phyloP scores from a whole-genome alignment of 92 coral and sea anemone species.

The Montipora capitata region DNA sequence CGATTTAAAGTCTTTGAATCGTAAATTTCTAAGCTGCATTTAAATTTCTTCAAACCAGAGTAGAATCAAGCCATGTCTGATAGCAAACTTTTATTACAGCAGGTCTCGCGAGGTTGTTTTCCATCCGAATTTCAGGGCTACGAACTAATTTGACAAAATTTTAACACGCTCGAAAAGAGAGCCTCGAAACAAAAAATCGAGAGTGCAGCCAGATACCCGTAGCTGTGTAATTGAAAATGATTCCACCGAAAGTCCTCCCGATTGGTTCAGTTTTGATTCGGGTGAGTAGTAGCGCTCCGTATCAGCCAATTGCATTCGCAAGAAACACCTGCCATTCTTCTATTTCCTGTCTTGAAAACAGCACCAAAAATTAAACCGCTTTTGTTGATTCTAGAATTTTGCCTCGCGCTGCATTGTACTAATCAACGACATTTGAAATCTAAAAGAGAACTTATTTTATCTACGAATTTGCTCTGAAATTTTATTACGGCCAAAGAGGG shows the following conservation, averaged over 20 bases:
- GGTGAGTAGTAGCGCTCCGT: not conserved
- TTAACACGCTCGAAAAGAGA: no score
- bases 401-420: not conserved
- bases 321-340: conserved; percentile 5
- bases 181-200: no score
- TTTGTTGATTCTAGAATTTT: not conserved
- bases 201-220: not conserved
- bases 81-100: no score
- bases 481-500: no score
- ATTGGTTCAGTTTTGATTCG: conserved; percentile 10
- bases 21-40: no score
- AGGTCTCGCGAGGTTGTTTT: no score
- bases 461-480: not conserved
- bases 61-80: no score
- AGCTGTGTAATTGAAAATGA: not conserved
- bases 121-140: no score
- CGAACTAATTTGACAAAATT: no score
- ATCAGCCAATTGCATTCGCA: conserved; percentile 9
- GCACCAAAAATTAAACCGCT: not conserved
- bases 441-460: not conserved
- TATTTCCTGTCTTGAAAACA: conserved; percentile 12
- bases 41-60: no score
- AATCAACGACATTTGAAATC: not conserved
- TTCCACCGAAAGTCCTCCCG: conserved; percentile 6
- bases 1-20: no score